These are phyloP conservation scores for Cephalopachus bancanus DNA, from an alignment of 2,797 vertebrate genomes.

Conservation along the genomic window DNA sequence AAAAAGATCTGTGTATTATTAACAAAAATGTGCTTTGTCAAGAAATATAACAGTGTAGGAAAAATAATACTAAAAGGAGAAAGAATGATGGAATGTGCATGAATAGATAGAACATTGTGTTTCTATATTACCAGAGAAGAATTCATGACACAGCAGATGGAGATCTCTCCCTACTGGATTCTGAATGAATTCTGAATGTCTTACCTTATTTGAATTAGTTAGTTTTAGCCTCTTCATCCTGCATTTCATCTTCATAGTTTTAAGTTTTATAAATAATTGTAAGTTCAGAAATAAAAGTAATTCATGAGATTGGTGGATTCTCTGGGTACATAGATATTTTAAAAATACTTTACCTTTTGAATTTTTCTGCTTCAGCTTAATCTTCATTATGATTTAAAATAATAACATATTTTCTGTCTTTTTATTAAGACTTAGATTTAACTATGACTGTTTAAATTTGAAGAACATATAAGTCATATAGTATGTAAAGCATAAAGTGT, in stretches of 20 bases:
- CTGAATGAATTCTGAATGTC: background rate
- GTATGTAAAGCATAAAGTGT: background rate
- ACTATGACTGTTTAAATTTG: background rate
- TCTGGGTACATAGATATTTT: background rate
- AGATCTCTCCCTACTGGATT: background rate
- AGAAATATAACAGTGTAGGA: background rate
- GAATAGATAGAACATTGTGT: background rate
- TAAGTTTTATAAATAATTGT: background rate
- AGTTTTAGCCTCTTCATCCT: background rate
- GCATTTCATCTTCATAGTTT: background rate
- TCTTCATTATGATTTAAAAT: background rate
- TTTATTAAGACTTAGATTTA: slow-evolving; percentile 55
- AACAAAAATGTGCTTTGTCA: slow-evolving; percentile 9
- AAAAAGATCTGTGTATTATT: background rate
- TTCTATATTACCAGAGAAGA: background rate
- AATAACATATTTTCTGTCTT: background rate
- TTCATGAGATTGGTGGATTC: background rate
- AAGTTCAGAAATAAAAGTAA: background rate
- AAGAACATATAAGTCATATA: background rate
- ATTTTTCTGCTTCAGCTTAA: slow-evolving; percentile 36
- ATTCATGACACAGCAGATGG: background rate
- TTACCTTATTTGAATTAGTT: background rate
- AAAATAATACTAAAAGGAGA: background rate
- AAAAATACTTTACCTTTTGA: background rate
- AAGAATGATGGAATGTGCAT: background rate